Conservation (phyloP, 2,113 vertebrate species). For the Bombycilla garrulus region DNA sequence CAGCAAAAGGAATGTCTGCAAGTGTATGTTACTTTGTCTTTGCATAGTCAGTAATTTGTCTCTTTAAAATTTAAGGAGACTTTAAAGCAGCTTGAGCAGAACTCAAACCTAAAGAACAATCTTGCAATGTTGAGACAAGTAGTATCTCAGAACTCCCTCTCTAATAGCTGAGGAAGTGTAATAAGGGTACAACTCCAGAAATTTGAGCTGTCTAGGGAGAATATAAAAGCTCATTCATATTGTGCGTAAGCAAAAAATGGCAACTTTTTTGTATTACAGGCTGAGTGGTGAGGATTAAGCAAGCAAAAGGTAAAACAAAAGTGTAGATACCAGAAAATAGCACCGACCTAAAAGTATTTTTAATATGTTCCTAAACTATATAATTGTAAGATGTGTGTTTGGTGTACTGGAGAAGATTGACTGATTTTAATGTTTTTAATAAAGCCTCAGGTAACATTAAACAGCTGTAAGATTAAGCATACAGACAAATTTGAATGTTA, state of each 20-base stretch:
- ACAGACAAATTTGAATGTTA: background rate
- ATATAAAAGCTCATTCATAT: rapidly evolving
- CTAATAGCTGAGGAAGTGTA: background rate
- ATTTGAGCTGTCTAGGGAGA: background rate
- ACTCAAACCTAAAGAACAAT: background rate
- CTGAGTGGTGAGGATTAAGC: background rate
- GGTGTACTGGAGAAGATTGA: background rate
- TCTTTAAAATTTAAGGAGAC: background rate
- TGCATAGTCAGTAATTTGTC: conserved; percentile 7
- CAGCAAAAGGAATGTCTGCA: background rate
- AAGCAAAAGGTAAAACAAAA: background rate
- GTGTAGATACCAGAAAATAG: background rate
- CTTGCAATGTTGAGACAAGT: background rate
- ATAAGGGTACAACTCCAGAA: background rate
- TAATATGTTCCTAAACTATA: background rate
- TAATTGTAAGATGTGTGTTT: background rate
- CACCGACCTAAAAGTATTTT: background rate
- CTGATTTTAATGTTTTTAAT: background rate
- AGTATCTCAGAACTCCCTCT: background rate
- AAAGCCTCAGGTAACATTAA: background rate
- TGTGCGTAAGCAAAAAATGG: background rate
- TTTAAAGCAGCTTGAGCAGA: background rate
- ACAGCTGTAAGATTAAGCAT: background rate
- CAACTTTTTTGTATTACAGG: background rate
- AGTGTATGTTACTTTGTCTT: background rate